A percentile compares a stretch with the other conserved stretches of the same genome.
Conservation (phyloP, 2,113 vertebrate species). For the Raja brachyura region DNA sequence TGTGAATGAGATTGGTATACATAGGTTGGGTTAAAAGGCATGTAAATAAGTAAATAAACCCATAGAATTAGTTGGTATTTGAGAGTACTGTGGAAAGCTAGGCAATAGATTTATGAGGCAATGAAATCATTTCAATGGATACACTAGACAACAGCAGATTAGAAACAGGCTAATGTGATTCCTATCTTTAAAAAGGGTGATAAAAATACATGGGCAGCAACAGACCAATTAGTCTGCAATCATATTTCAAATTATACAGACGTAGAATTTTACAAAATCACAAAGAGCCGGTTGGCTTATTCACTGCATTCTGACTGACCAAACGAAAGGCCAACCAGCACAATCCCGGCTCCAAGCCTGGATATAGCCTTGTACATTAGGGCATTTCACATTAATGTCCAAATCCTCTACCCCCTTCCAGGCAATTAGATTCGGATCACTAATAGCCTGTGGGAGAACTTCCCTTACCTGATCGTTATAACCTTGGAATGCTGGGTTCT, state of each 20-base stretch:
- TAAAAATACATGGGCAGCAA: background rate
- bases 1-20: background rate
- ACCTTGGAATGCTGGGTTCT: too few species aligned
- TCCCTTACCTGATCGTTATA: too few species aligned
- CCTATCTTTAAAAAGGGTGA: background rate
- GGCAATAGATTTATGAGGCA: background rate
- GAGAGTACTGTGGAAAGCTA: background rate
- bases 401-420: too few species aligned
- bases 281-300: too few species aligned
- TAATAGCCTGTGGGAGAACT: too few species aligned
- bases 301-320: too few species aligned
- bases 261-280: too few species aligned
- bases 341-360: too few species aligned
- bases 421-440: too few species aligned
- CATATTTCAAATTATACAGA: background rate
- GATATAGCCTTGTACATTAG: too few species aligned
- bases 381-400: too few species aligned
- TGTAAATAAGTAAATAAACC: slow-evolving; percentile 17
- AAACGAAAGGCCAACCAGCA: too few species aligned
- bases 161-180: slow-evolving; percentile 27
- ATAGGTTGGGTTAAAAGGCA: background rate
- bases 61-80: background rate
- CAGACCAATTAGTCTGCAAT: background rate
- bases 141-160: background rate
- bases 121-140: background rate